A percentile compares a stretch with the other conserved stretches of the same genome.
Conservation (phyloP, 2,113 vertebrate genomes). For the Strix aluco region DNA sequence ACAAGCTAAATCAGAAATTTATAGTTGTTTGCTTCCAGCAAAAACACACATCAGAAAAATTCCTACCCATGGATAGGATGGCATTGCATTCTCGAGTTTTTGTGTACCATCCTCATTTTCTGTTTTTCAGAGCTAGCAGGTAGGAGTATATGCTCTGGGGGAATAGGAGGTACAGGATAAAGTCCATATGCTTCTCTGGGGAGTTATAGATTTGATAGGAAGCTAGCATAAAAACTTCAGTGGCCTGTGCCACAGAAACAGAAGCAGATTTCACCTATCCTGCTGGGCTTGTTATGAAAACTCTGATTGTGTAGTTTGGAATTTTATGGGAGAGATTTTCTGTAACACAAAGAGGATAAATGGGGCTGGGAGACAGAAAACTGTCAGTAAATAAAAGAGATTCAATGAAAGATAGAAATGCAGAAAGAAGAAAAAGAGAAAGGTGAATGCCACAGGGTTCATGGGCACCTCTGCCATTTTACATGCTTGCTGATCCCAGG, state of each 20-base stretch:
- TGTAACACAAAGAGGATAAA: neutral
- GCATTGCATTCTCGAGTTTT: neutral
- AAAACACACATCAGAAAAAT: constrained; percentile 43
- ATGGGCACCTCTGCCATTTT: neutral
- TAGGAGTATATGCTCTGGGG: neutral
- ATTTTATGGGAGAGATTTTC: neutral
- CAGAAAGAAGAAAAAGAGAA: neutral
- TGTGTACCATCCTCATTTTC: constrained; percentile 19
- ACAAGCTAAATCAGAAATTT: constrained; percentile 56
- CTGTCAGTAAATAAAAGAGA: neutral
- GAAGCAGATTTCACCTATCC: constrained; percentile 20
- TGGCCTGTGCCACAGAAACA: neutral
- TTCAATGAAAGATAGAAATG: neutral
- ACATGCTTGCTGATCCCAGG: neutral
- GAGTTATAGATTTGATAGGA: constrained; percentile 4
- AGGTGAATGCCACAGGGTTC: neutral
- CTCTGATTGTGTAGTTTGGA: neutral
- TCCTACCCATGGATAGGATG: neutral
- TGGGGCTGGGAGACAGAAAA: neutral
- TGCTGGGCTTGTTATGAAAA: constrained; percentile 22
- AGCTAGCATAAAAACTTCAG: constrained; percentile 3
- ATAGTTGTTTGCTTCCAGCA: constrained; percentile 58
- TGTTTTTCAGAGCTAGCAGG: neutral
- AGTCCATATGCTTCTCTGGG: constrained; percentile 21
- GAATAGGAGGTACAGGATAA: constrained; percentile 22